Base-by-base conservation (phyloP, 2,888 invertebrate species). In the Dasypolia templi region DNA sequence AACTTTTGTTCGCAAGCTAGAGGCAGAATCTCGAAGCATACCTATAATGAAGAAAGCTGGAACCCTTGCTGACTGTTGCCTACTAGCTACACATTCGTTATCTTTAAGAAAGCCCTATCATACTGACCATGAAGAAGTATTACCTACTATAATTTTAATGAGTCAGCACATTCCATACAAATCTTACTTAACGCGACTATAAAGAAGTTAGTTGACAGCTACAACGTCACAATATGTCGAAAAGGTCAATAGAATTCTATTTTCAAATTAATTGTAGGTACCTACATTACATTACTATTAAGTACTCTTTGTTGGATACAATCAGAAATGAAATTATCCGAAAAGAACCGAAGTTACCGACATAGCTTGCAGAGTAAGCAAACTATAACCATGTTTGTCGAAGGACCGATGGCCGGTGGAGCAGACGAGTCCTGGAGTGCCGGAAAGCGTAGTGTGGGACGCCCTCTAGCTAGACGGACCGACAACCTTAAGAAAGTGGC, bases 151-250 rank as follows among this genome's bases (percentile, higher is more conserved):
- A 46, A 29, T 65, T 75, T 75, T 46, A 66, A 66, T 78, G 77
- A 81, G 55, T 81, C 77, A 75, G 75, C 77, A 81, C 65, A 78
- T 78, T 78, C 77, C 75, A 32, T 42, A 55, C n/a, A 62, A 81
- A 61, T 81, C 80, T 80, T 80, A 73, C 63, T 74, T 53, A 77
- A 73, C 22, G 55, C 35, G 29, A 44, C 44, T 81, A n/a, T 46
- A 73, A 73, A 81, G 42, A 74, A 75, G 29, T 56, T 17, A 81
- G 49, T 62, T 75, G 81, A 75, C 81, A 78, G 75, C 49, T 78
- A 35, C 14, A 7, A 14, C 61, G 55, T 75, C 65, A 81, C 55
- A 75, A 75, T 75, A 78, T 75, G 32, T 55, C 64, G 77, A 61
- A 61, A 81, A 81, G 63, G 77, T 77, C 51, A 77, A 39, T 59